Evolutionary conservation across 2,888 invertebrate genomes (phyloP), one percentile per base, ranked within the genome.

Genomic region (Iphiclides podalirius): DNA sequence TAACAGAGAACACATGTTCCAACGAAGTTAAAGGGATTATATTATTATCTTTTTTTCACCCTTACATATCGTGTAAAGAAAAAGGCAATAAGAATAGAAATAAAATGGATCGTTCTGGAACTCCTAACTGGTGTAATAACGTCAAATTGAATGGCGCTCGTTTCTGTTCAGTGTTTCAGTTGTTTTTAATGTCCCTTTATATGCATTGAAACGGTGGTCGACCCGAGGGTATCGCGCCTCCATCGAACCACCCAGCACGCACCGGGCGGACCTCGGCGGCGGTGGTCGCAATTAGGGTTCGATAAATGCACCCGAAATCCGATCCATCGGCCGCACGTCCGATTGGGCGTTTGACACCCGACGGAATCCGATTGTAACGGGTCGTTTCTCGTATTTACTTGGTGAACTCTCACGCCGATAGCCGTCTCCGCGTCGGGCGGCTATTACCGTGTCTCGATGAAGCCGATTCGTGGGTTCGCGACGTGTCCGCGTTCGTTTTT

Each of bases 261-360:
- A 67, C 60, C 60, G 55, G 69, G 61, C 66, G 66, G 71, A 70
- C 74, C 73, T 77, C 75, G 76, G 72, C 66, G 63, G n/a, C 70
- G 78, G 81, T 79, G 79, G 79, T 78, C 79, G 80, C 80, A 86
- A 85, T 86, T 84, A 85, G 83, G 77, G n/a, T 70, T 62, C 75
- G 77, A 83, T 86, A 84, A 86, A 84, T 79, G 79, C 79, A 63
- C 69, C 73, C 70, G 79, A 78, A 77, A 79, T 71, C 68, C 75
- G 79, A 80, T 75, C 77, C 75, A 70, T 66, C 64, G 71, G 64
- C n/a, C n/a, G 66, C 72, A 76, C 75, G 74, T 76, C 75, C 75
- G 77, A 79, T 79, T 82, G 81, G 82, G 81, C 79, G 78, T 67
- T 72, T 60, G 72, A 72, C 77, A 70, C 69, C 76, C 67, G 75